Conservation (phyloP, 2,113 vertebrate species). For the Motacilla alba region DNA sequence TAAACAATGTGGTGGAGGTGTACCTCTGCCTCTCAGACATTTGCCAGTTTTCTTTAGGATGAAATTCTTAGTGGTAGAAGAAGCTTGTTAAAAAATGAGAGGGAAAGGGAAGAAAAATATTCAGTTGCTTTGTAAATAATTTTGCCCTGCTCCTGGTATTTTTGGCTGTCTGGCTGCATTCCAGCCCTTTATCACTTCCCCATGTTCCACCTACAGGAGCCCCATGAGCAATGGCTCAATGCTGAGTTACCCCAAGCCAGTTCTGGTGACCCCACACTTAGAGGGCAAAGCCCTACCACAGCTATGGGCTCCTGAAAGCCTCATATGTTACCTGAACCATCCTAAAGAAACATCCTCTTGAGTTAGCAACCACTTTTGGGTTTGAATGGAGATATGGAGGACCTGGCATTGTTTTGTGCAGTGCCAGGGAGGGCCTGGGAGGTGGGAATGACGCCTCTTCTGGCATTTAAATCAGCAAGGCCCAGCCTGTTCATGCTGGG, state of each 20-base stretch:
- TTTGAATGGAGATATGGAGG: neutral
- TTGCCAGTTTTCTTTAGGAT: neutral
- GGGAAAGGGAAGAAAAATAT: neutral
- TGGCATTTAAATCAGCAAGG: neutral
- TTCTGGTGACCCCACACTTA: neutral
- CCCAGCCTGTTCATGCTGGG: neutral
- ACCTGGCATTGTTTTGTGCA: neutral
- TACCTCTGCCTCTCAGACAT: neutral
- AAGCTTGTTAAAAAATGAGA: neutral
- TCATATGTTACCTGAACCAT: neutral
- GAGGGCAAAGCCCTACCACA: neutral
- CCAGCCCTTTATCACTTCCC: neutral
- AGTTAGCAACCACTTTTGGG: neutral
- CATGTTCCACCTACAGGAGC: neutral
- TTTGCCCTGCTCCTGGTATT: neutral
- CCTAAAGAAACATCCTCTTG: neutral
- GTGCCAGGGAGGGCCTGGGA: neutral
- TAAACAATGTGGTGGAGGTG: neutral
- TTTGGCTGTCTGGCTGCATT: neutral
- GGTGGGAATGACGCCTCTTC: neutral
- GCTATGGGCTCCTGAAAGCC: neutral
- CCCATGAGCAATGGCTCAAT: neutral
- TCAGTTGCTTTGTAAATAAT: constrained; percentile 4
- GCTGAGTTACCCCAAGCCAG: neutral
- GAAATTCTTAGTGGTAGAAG: neutral